Evolutionary conservation across 2,113 vertebrate genomes (phyloP).

Genomic region (Leptobrachium ailaonicum): DNA sequence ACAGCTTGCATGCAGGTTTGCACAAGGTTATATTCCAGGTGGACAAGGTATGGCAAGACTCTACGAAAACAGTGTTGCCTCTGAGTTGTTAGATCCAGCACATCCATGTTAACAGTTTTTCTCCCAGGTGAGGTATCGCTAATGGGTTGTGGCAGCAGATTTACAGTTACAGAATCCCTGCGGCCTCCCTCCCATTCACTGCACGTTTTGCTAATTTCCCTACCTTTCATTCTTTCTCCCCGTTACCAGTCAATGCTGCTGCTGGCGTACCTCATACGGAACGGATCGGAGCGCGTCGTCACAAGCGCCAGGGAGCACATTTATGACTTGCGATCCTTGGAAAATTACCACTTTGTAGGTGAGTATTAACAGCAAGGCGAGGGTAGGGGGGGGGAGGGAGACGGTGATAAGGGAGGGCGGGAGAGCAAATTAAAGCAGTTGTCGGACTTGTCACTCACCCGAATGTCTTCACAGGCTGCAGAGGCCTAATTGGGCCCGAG

Average conservation of each 20-base stretch:
- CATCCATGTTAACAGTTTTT: too few relatives aligned
- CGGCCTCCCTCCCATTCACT: background rate
- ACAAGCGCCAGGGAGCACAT: conserved; percentile 98
- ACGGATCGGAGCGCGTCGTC: conserved; percentile 97
- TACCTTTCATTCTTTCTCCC: background rate
- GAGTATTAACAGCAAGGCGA: conserved; percentile 69
- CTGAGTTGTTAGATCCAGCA: too few relatives aligned
- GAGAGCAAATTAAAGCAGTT: conserved; percentile 84
- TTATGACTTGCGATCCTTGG: conserved; percentile 96
- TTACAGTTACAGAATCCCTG: too few relatives aligned
- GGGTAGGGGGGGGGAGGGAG: conserved; percentile 69
- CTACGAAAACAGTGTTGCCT: too few relatives aligned
- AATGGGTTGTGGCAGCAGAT: too few relatives aligned
- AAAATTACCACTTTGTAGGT: conserved; percentile 98
- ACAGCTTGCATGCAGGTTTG: too few relatives aligned
- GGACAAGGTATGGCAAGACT: too few relatives aligned
- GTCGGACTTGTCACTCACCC: conserved; percentile 81
- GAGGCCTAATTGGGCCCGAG: conserved; percentile 83
- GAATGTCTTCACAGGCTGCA: conserved; percentile 76
- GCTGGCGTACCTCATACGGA: conserved; percentile 95
- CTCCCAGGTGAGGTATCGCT: too few relatives aligned
- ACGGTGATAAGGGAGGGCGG: conserved; percentile 66
- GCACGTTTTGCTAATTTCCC: background rate
- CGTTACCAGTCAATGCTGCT: conserved; percentile 88
- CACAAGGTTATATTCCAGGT: too few relatives aligned